Base-by-base conservation (phyloP, 1,140 invertebrate genomes). In the Drosophila athabasca region DNA sequence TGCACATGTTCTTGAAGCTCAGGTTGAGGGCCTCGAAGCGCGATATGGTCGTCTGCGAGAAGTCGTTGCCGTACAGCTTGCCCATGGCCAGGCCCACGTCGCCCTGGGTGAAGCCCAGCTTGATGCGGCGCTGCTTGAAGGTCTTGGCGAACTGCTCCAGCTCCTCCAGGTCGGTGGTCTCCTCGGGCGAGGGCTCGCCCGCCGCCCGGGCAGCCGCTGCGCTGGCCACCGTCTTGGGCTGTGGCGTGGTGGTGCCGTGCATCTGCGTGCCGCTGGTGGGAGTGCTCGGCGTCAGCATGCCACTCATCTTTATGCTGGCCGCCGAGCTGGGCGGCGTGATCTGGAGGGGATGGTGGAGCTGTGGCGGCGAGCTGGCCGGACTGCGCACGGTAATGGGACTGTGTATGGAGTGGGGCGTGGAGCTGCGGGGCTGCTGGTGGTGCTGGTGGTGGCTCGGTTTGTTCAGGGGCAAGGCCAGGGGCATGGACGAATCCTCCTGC, bases 1-100 rank as follows among this genome's bases (percentile, higher is more conserved):
- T 99, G 93, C 98, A 99, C 98, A 99, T 99, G 91, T 99, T 99
- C 92, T 99, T 99, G 93, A 99, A 99, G 73, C 98, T 99, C 39
- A 99, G 94, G 92, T 99, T 99, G 41, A 99, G 94, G 1, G 98
- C 98, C 93, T 99, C 98, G 92, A 99, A 99, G 89, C 98, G 94
- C 15, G 98, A 99, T 75, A 99, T 99, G 39, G 98, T 99, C 22
- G 98, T 99, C 93, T 99, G 98, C 11, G 98, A 99, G 92, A 99
- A 99, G 91, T 99, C 98, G 91, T 99, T 99, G 29, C 98, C 98
- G 91, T 99, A 99, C 1, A 99, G 93, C 92, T 99, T 99, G 46
- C 98, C 98, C 97, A 99, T 98, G 24, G 98, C 98, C 39, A 99
- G 93, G 2, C 98, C 98, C 11, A 99, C 98, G 92, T 99, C 98